A percentile compares a stretch with the other conserved stretches of the same genome.
These are phyloP conservation scores for Beroe forskalii DNA, from an alignment of 37 sponge, comb jelly and placozoan species.

Conservation along the genomic window DNA sequence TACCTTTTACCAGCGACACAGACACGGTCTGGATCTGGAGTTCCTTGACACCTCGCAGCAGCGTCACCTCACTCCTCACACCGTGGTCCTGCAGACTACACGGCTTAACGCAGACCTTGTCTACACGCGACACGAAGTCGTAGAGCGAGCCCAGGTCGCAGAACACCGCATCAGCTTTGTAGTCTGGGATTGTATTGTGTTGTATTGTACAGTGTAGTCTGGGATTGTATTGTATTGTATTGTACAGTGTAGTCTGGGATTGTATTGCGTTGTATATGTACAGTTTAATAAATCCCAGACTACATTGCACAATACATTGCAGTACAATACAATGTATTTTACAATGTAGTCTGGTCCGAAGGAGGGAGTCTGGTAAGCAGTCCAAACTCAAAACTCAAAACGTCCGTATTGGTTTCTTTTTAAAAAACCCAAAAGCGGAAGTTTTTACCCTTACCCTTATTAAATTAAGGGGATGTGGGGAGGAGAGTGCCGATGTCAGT, in stretches of 20 bases:
- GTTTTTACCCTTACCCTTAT: too few species aligned
- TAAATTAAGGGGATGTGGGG: too few species aligned
- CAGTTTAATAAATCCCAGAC: background rate
- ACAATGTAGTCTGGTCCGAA: constrained; percentile 39
- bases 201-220: constrained; percentile 1
- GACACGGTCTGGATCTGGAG: constrained; percentile 32
- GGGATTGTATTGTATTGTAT: too few species aligned
- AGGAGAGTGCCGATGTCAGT: too few species aligned
- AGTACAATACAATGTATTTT: background rate
- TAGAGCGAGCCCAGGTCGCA: constrained; percentile 62
- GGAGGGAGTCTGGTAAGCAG: too few species aligned
- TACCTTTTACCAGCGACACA: constrained; percentile 35
- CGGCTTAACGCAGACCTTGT: constrained; percentile 38
- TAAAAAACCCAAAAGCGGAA: too few species aligned
- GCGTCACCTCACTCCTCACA: background rate
- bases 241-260: constrained; percentile 4
- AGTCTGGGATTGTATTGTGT: constrained; percentile 46
- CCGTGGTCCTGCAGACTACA: constrained; percentile 51
- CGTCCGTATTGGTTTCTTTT: too few species aligned
- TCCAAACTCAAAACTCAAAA: too few species aligned
- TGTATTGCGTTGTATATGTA: background rate
- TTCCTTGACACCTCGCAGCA: constrained; percentile 48
- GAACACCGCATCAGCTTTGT: constrained; percentile 58
- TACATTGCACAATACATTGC: background rate
- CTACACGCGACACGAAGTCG: constrained; percentile 19